Base-by-base conservation (phyloP, 1,140 invertebrate genomes). In the Steinernema khuongi region DNA sequence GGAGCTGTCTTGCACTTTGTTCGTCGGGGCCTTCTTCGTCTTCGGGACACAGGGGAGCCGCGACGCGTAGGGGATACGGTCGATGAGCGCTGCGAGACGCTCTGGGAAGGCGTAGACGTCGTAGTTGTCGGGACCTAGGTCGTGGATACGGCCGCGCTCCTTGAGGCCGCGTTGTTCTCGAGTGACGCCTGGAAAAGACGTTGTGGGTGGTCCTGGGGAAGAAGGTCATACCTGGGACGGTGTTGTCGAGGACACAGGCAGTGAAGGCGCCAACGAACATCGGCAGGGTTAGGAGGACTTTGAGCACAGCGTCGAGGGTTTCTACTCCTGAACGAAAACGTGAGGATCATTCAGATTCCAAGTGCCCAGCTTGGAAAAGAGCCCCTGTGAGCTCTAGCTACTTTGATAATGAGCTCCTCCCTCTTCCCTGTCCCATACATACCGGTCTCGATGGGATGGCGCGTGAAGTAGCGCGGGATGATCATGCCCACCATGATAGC, bases 401-500 rank as follows among this genome's bases (percentile, higher is more conserved):
- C n/a, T n/a, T n/a, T n/a, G n/a, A n/a, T n/a, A n/a, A n/a, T n/a
- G n/a, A n/a, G n/a, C n/a, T n/a, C n/a, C n/a, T n/a, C n/a, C n/a
- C n/a, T n/a, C n/a, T n/a, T n/a, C n/a, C n/a, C n/a, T n/a, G n/a
- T n/a, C n/a, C n/a, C n/a, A n/a, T n/a, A n/a, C n/a, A n/a, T n/a
- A 44, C 75, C 76, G 2, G 70, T 79, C 19, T 73, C 19, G 31
- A 76, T 28, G 11, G 77, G 72, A 17, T 77, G 70, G 11, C 41
- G 44, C 14, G 28, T 75, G 66, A 83, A 76, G 74, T 81, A 85
- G 31, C 77, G 44, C 19, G 86, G 86, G 0, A 86, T 78, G 80
- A 87, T 85, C 29, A 87, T 71, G 1, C 87, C 87, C 31, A 86
- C 77, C 71, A 87, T 80, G n/a, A 87, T 71, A 0, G 87, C 85